These are phyloP conservation scores for Leucophenga montana DNA, from an alignment of 2,888 invertebrate genomes.

Conservation along the genomic window DNA sequence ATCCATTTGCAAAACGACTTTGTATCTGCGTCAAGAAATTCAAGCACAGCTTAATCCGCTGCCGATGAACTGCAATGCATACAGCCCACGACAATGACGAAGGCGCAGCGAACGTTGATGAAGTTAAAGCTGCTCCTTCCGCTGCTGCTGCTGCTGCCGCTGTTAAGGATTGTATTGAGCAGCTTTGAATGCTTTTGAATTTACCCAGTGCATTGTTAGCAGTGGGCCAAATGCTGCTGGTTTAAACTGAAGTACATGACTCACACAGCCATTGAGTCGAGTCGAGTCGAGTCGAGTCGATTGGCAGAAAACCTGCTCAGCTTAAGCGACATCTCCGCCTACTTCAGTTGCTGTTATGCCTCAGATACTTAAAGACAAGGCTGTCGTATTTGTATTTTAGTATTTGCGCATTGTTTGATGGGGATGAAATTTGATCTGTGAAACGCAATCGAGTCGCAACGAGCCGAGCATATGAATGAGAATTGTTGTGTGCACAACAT, in stretches of 20 bases:
- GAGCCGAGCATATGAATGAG: constrained; percentile 37
- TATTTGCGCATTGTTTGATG: constrained; percentile 64
- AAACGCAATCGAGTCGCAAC: constrained; percentile 40
- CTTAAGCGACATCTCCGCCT: not conserved
- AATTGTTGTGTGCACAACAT: too few relatives aligned
- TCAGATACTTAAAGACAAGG: constrained; percentile 11
- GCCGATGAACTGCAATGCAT: constrained; percentile 65
- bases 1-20: constrained; percentile 62
- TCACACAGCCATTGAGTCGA: too few relatives aligned
- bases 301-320: not conserved
- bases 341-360: not conserved
- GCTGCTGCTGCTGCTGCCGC: not conserved
- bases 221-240: not conserved
- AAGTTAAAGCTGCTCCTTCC: constrained; percentile 32
- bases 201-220: constrained; percentile 29
- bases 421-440: constrained; percentile 71
- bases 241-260: too few relatives aligned
- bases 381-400: constrained; percentile 61
- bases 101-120: constrained; percentile 23
- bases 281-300: too few relatives aligned
- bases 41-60: constrained; percentile 64
- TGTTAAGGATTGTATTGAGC: constrained; percentile 58
- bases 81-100: constrained; percentile 6
- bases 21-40: constrained; percentile 50
- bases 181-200: constrained; percentile 51